phyloP scores from a whole-genome alignment of 2,797 vertebrate species.

The Anguilla anguilla region DNA sequence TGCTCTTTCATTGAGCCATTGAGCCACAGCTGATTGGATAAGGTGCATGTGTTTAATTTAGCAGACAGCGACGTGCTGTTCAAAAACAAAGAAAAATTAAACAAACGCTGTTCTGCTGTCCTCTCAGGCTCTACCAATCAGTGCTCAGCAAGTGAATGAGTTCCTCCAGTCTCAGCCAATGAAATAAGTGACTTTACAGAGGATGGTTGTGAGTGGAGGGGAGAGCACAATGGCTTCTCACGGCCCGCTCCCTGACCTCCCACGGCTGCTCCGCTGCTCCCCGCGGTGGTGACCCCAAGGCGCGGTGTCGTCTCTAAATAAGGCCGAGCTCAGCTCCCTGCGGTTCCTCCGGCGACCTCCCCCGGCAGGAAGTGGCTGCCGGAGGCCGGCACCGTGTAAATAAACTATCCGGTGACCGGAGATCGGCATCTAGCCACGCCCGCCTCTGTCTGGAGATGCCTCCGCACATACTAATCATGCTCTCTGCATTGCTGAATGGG shows the following conservation, averaged over 20 bases:
- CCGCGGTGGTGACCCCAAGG: not conserved
- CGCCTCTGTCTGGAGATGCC: conserved; percentile 37
- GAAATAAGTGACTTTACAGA: not conserved
- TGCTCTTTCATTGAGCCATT: not conserved
- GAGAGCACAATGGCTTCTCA: not conserved
- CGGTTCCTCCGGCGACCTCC: conserved; percentile 3
- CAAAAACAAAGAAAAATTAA: not conserved
- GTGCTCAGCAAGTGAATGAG: not conserved
- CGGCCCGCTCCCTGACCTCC: not conserved
- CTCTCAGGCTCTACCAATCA: not conserved
- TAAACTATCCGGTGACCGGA: conserved; percentile 46
- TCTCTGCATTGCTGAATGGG: conserved; percentile 48
- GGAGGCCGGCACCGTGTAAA: conserved; percentile 46
- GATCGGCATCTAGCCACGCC: conserved; percentile 47
- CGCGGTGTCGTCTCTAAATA: not conserved
- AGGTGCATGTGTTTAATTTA: not conserved
- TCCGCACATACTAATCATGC: conserved; percentile 16
- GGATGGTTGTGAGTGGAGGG: not conserved
- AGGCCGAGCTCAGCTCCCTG: not conserved
- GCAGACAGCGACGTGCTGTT: not conserved
- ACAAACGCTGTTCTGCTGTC: not conserved
- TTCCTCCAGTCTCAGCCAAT: not conserved
- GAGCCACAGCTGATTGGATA: not conserved
- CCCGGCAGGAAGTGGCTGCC: not conserved
- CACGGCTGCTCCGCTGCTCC: not conserved